Conservation (phyloP, 1,140 invertebrate species). For the Oncopodura yosiiana region DNA sequence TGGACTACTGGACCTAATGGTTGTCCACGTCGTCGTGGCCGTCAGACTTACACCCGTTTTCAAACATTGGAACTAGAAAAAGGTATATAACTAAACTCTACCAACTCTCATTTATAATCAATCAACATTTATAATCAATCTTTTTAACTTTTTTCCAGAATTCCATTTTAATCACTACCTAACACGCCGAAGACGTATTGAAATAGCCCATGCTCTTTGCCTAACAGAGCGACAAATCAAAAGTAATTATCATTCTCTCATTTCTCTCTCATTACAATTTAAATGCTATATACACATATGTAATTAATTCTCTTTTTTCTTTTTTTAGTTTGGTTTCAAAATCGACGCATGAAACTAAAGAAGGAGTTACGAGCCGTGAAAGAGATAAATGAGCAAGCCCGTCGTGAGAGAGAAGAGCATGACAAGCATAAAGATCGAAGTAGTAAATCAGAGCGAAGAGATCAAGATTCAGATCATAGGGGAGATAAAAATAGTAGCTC, state of each 20-base stretch:
- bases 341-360: constrained; percentile 95
- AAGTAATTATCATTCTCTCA: too few relatives aligned
- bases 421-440: constrained; percentile 71
- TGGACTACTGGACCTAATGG: constrained; percentile 79
- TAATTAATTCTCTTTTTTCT: constrained; percentile 5
- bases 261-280: too few relatives aligned
- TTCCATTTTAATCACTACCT: constrained; percentile 98
- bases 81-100: too few relatives aligned
- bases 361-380: constrained; percentile 86
- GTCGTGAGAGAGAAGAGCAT: constrained; percentile 79
- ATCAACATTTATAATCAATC: too few relatives aligned
- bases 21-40: constrained; percentile 80
- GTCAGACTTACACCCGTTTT: constrained; percentile 93
- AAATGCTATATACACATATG: background rate
- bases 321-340: constrained; percentile 57
- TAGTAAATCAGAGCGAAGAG: constrained; percentile 48
- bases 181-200: constrained; percentile 86
- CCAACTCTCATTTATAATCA: too few relatives aligned
- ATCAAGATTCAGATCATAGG: constrained; percentile 15
- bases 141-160: too few relatives aligned
- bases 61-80: constrained; percentile 92
- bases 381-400: constrained; percentile 87
- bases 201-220: constrained; percentile 91
- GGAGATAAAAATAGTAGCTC: constrained; percentile 20
- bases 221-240: constrained; percentile 94